Percentiles rank a stretch among this genome's conserved stretches.
Evolutionary conservation across 2,113 vertebrate species (phyloP).

Genomic region (Sciurus niger): DNA sequence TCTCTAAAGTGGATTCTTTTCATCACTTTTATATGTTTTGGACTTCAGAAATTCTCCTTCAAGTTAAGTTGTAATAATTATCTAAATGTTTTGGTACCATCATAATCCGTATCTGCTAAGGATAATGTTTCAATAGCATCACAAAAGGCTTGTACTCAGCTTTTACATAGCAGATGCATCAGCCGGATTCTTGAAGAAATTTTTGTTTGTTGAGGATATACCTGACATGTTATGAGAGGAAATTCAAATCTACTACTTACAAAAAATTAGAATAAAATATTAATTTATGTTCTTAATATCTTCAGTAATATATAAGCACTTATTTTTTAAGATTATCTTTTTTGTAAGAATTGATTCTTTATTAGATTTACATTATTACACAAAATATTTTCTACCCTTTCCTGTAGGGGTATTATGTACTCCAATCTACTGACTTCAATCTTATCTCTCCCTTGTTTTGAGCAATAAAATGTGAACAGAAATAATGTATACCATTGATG

Average conservation of each 20-base stretch:
- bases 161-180: not conserved
- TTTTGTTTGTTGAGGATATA: not conserved
- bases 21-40: constrained; percentile 11
- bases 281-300: not conserved
- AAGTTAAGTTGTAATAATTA: constrained; percentile 23
- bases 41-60: not conserved
- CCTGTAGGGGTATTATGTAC: not conserved
- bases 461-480: not conserved
- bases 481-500: not conserved
- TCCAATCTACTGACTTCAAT: not conserved
- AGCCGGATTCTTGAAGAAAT: not conserved
- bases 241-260: not conserved
- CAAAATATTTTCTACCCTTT: not conserved
- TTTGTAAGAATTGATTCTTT: not conserved
- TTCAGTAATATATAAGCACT: not conserved
- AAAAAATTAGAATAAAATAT: constrained; percentile 20
- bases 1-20: constrained; percentile 13
- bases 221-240: not conserved
- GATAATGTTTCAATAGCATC: constrained; percentile 1
- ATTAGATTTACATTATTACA: not conserved
- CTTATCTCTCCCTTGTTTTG: not conserved
- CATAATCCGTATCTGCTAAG: not conserved
- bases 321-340: not conserved
- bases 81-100: not conserved
- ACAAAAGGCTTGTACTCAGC: not conserved